phyloP scores from a whole-genome alignment of 2,888 invertebrate genomes.

The Octodonta nipae region DNA sequence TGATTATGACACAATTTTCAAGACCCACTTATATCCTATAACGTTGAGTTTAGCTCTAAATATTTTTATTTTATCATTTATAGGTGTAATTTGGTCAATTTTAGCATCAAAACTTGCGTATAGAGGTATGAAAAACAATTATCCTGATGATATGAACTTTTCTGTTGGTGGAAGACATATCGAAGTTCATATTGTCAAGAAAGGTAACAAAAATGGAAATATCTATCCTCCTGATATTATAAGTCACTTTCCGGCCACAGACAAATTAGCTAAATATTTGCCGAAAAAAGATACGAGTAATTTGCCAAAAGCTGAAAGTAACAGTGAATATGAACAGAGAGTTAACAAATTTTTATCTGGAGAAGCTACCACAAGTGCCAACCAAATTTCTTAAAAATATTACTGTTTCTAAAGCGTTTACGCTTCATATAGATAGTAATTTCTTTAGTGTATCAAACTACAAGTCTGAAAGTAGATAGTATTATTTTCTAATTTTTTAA shows the following conservation, averaged over 20 bases:
- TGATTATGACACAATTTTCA: slow-evolving; percentile 9
- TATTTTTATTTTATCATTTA: slow-evolving; percentile 44
- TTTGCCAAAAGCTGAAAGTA: slow-evolving; percentile 33
- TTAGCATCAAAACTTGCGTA: slow-evolving; percentile 46
- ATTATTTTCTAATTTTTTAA: too few species aligned
- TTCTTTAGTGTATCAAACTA: too few species aligned
- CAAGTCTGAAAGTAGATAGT: too few species aligned
- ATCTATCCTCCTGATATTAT: slow-evolving; percentile 42
- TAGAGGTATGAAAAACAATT: slow-evolving; percentile 47
- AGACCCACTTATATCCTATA: slow-evolving; percentile 9
- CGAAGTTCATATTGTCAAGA: slow-evolving; percentile 43
- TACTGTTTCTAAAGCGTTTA: too few species aligned
- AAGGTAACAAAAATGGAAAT: slow-evolving; percentile 41
- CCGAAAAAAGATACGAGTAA: slow-evolving; percentile 25
- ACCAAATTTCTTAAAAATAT: too few species aligned
- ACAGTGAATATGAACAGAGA: slow-evolving; percentile 37
- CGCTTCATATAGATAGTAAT: too few species aligned
- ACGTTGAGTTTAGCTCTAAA: slow-evolving; percentile 32
- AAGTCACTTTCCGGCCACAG: slow-evolving; percentile 39
- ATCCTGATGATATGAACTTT: slow-evolving; percentile 41
- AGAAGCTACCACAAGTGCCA: too few species aligned
- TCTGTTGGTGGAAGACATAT: slow-evolving; percentile 38
- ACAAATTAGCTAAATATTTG: slow-evolving; percentile 42
- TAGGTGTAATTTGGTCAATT: slow-evolving; percentile 48
- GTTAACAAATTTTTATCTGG: slow-evolving; percentile 32